These are phyloP conservation scores for Drosophila tani DNA, from an alignment of 1,140 invertebrate genomes.

Conservation along the genomic window DNA sequence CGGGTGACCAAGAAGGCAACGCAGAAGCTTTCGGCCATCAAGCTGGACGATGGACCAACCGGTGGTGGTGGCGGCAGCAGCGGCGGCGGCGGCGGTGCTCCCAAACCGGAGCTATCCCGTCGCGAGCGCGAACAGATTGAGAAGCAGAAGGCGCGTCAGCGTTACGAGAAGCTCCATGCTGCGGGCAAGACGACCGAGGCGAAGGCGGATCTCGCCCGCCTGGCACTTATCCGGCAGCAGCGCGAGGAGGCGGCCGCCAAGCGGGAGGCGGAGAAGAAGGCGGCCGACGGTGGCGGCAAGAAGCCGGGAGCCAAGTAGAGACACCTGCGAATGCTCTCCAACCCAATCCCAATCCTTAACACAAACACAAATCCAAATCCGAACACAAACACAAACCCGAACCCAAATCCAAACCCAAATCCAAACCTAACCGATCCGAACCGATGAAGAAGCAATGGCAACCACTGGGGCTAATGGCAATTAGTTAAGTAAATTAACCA, in stretches of 20 bases:
- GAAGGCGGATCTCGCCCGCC: conserved; percentile 95
- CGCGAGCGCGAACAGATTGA: conserved; percentile 96
- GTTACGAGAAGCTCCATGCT: conserved; percentile 96
- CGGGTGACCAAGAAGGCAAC: conserved; percentile 92
- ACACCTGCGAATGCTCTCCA: conserved; percentile 14
- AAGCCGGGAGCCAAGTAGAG: conserved; percentile 59
- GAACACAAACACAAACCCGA: no score
- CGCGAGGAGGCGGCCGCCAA: conserved; percentile 88
- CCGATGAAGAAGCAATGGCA: conserved; percentile 8
- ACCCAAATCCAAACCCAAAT: no score
- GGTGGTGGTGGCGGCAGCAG: conserved; percentile 85
- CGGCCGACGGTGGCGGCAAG: not conserved
- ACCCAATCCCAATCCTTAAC: no score
- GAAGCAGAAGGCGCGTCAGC: conserved; percentile 93
- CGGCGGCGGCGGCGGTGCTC: not conserved
- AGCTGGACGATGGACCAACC: conserved; percentile 84
- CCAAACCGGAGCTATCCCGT: conserved; percentile 91
- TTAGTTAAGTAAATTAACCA: conserved; percentile 51
- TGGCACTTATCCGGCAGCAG: conserved; percentile 96
- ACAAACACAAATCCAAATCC: no score
- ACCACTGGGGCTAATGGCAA: conserved; percentile 54
- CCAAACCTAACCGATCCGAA: not conserved
- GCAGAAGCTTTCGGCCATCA: conserved; percentile 89
- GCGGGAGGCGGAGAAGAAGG: conserved; percentile 9
- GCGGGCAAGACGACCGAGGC: conserved; percentile 98